These are phyloP conservation scores for Pseudoips prasinana DNA, from an alignment of 2,888 invertebrate genomes.

Conservation along the genomic window DNA sequence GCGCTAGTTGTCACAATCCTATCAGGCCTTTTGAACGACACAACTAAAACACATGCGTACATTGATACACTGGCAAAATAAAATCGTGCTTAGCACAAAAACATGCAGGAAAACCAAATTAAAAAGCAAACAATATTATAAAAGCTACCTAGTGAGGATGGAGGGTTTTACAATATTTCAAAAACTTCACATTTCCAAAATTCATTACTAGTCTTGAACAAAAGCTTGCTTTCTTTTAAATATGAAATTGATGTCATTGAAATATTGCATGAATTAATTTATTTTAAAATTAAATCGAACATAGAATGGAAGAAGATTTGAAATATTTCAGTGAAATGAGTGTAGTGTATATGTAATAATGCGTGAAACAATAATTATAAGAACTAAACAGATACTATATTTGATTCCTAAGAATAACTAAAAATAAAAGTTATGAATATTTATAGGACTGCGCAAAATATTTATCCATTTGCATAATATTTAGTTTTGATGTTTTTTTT, in stretches of 20 bases:
- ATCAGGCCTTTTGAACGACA: constrained; percentile 91
- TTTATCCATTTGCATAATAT: too few relatives aligned
- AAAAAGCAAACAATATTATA: constrained; percentile 19
- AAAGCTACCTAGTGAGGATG: constrained; percentile 1
- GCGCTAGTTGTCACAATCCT: constrained; percentile 54
- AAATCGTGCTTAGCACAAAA: constrained; percentile 19
- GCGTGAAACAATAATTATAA: constrained; percentile 16
- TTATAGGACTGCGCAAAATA: too few relatives aligned
- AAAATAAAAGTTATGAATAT: too few relatives aligned
- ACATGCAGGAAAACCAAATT: constrained; percentile 4
- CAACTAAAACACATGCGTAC: constrained; percentile 80
- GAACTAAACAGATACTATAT: neutral
- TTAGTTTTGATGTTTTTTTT: neutral
- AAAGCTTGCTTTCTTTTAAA: too few relatives aligned
- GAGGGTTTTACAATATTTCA: neutral
- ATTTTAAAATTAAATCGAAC: too few relatives aligned
- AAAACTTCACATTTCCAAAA: too few relatives aligned
- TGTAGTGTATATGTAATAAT: constrained; percentile 27
- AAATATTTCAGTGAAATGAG: constrained; percentile 18
- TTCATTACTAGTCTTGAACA: too few relatives aligned
- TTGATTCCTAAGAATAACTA: neutral
- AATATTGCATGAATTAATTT: too few relatives aligned
- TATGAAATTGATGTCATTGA: too few relatives aligned
- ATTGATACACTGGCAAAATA: constrained; percentile 19
- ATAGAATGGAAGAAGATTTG: constrained; percentile 13